These are phyloP conservation scores for Patella caerulea DNA, from an alignment of 2,888 invertebrate genomes.

Conservation along the genomic window DNA sequence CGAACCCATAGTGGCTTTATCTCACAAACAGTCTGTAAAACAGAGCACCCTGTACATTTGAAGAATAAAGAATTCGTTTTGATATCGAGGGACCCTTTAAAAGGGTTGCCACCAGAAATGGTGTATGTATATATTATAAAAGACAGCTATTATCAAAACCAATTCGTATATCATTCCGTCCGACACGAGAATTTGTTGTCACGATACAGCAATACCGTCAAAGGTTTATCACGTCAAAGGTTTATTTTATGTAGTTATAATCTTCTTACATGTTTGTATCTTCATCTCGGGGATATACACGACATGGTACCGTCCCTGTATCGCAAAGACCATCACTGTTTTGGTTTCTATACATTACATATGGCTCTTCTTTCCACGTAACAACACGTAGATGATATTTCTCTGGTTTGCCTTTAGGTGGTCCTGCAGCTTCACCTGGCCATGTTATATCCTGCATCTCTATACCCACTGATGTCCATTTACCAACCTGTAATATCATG, in stretches of 20 bases:
- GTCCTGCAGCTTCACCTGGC: slow-evolving; percentile 96
- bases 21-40: too few species aligned
- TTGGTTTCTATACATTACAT: slow-evolving; percentile 91
- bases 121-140: slow-evolving; percentile 5
- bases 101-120: too few species aligned
- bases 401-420: slow-evolving; percentile 97
- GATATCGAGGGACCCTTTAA: too few species aligned
- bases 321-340: slow-evolving; percentile 71
- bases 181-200: too few species aligned
- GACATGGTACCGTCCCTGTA: slow-evolving; percentile 49
- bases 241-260: too few species aligned
- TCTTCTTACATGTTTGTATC: slow-evolving; percentile 31
- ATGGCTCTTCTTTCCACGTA: slow-evolving; percentile 95
- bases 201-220: too few species aligned
- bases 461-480: slow-evolving; percentile 85
- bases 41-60: too few species aligned
- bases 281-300: slow-evolving; percentile 36
- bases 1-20: too few species aligned
- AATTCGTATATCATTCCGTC: not conserved
- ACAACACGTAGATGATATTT: slow-evolving; percentile 93
- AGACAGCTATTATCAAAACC: not conserved
- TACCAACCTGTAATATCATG: slow-evolving; percentile 82
- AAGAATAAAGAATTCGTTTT: too few species aligned
- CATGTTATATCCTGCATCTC: slow-evolving; percentile 98
- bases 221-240: not conserved